Evolutionary conservation across 2,113 vertebrate species (phyloP).

Genomic region (Charina bottae): DNA sequence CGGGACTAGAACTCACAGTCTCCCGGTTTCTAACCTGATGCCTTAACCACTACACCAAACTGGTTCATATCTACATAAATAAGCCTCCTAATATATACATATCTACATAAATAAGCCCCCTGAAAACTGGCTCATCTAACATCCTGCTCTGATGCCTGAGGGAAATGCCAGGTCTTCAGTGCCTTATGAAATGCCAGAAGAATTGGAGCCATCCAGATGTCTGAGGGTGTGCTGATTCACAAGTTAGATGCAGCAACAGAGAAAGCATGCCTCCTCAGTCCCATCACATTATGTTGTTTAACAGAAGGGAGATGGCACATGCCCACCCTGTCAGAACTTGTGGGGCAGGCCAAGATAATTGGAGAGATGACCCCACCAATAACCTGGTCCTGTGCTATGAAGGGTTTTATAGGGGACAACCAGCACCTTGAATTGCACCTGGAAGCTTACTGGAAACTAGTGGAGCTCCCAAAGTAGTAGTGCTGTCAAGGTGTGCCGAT

Average conservation of each 20-base stretch:
- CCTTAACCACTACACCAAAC: no score
- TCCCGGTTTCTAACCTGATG: no score
- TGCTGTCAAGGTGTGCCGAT: not conserved
- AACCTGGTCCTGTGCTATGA: not conserved
- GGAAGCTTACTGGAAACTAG: not conserved
- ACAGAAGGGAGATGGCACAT: not conserved
- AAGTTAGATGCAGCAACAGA: not conserved
- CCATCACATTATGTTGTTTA: not conserved
- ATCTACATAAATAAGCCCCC: not conserved
- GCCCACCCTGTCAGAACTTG: no score
- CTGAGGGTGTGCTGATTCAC: not conserved
- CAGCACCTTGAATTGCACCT: not conserved
- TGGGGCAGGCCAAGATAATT: not conserved
- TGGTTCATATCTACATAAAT: not conserved
- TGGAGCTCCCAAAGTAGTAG: not conserved
- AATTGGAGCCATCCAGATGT: not conserved
- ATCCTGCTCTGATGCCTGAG: not conserved
- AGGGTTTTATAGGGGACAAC: not conserved
- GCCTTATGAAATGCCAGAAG: not conserved
- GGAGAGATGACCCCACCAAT: not conserved
- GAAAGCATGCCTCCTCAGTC: not conserved
- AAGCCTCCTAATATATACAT: not conserved
- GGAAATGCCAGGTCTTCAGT: not conserved
- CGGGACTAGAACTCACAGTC: not conserved
- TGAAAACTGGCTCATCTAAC: not conserved